A percentile compares a stretch with the other conserved stretches of the same genome.
Conservation (phyloP, 2,797 vertebrate species). For the Nasua narica region DNA sequence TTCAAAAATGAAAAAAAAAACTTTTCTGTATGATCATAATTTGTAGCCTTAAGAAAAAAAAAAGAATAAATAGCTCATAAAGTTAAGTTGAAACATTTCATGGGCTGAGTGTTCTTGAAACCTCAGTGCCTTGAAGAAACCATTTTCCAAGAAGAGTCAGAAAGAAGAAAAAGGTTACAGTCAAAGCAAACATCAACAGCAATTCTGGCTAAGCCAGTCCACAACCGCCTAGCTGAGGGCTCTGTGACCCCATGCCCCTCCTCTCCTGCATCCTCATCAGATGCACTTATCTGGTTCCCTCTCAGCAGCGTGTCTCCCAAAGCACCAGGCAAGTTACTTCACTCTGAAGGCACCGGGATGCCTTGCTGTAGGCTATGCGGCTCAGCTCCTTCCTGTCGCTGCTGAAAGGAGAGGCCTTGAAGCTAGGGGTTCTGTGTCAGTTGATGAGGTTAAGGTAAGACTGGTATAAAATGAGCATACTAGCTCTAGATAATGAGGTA, state of each 20-base stretch:
- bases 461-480: neutral
- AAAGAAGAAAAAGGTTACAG: neutral
- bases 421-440: neutral
- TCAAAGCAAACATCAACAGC: neutral
- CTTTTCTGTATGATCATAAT: neutral
- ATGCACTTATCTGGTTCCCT: neutral
- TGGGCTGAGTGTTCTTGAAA: neutral
- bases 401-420: neutral
- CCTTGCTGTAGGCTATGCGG: accelerated
- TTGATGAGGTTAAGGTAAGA: neutral
- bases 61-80: neutral
- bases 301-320: neutral
- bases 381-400: neutral
- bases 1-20: neutral
- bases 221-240: accelerated
- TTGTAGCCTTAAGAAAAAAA: neutral
- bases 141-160: neutral
- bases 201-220: neutral
- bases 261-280: neutral
- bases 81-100: neutral
- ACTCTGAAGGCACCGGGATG: neutral
- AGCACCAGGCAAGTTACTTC: neutral
- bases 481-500: neutral
- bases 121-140: neutral
- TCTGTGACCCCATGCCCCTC: neutral